Percentiles rank a stretch among this genome's conserved stretches.
Evolutionary conservation across 1,140 invertebrate species (phyloP).

Genomic region (Lasioglossum baleicum): DNA sequence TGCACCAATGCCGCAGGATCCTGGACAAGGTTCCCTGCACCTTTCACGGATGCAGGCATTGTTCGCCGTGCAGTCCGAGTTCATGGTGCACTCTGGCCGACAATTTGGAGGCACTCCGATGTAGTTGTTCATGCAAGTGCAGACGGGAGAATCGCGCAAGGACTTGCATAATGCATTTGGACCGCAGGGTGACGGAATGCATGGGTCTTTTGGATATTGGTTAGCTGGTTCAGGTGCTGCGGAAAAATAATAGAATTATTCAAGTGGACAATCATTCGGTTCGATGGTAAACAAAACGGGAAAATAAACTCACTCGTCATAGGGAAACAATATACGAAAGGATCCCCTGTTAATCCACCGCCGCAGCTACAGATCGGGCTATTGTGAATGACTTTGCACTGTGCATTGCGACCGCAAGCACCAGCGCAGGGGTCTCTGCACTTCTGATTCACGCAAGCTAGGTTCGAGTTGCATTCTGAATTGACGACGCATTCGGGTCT

Average conservation of each 20-base stretch:
- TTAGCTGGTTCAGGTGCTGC: constrained; percentile 54
- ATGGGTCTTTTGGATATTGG: constrained; percentile 71
- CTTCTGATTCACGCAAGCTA: constrained; percentile 88
- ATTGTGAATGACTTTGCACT: constrained; percentile 84
- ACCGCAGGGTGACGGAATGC: constrained; percentile 81
- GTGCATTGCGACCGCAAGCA: constrained; percentile 86
- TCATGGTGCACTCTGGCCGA: constrained; percentile 80
- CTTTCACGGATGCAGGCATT: constrained; percentile 80
- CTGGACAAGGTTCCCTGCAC: constrained; percentile 81
- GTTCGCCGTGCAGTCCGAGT: constrained; percentile 80
- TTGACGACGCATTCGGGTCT: constrained; percentile 88
- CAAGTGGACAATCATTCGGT: neutral
- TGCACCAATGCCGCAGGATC: constrained; percentile 81
- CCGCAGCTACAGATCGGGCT: constrained; percentile 84
- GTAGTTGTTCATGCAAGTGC: constrained; percentile 81
- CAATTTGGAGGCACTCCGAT: constrained; percentile 82
- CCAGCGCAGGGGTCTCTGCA: constrained; percentile 90
- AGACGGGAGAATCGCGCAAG: constrained; percentile 77
- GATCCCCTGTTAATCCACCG: constrained; percentile 83
- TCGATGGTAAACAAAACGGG: neutral
- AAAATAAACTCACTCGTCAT: constrained; percentile 72
- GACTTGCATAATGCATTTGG: constrained; percentile 79
- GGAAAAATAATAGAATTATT: neutral
- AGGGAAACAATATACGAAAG: constrained; percentile 83
- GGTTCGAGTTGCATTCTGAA: constrained; percentile 85